Conservation (phyloP, 2,113 vertebrate genomes). For the Phodopus roborovskii region DNA sequence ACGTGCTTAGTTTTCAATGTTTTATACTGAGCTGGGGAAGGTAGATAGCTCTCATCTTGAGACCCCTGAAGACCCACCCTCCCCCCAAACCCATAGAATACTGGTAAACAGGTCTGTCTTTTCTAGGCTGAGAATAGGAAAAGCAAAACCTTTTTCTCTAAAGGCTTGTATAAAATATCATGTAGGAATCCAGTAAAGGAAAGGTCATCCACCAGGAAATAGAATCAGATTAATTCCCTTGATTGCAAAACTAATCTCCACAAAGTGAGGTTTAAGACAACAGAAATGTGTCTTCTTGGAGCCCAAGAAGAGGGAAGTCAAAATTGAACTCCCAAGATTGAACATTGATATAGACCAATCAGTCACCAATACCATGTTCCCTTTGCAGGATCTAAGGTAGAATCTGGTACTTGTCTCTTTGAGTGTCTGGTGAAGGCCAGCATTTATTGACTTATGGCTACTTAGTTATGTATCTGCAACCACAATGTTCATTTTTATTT, state of each 20-base stretch:
- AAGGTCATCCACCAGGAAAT: conserved; percentile 4
- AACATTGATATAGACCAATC: neutral
- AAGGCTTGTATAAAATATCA: neutral
- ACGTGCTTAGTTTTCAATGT: neutral
- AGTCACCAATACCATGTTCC: neutral
- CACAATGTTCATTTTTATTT: neutral
- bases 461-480: neutral
- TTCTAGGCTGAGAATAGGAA: conserved; percentile 4
- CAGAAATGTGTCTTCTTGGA: neutral
- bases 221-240: neutral
- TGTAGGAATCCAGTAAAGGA: neutral
- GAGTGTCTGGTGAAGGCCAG: neutral
- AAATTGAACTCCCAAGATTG: neutral
- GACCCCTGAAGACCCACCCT: neutral
- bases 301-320: neutral
- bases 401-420: neutral
- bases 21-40: neutral
- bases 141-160: neutral
- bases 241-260: neutral
- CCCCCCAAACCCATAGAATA: neutral
- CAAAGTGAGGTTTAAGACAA: conserved; percentile 6
- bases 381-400: neutral
- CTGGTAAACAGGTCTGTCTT: neutral
- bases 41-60: neutral
- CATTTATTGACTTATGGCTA: neutral